These are phyloP conservation scores for Nasalis larvatus DNA, from an alignment of 2,113 vertebrate species.

Conservation along the genomic window DNA sequence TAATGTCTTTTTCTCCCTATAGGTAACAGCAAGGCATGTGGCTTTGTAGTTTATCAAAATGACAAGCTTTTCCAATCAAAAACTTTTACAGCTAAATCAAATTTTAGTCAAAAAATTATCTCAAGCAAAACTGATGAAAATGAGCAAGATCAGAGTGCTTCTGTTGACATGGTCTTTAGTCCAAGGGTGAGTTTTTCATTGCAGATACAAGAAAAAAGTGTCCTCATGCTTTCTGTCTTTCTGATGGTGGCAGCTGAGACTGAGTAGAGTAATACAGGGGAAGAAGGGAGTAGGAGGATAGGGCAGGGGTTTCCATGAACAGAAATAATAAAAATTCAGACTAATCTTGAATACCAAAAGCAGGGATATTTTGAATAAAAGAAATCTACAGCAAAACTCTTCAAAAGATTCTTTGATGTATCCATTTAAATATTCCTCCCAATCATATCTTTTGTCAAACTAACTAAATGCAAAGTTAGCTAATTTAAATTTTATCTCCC, in stretches of 20 bases:
- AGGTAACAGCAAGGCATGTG: conserved; percentile 20
- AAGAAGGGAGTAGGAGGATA: too few species aligned
- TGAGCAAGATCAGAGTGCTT: neutral
- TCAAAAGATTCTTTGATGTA: neutral
- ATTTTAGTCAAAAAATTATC: conserved; percentile 64
- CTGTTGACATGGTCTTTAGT: conserved; percentile 68
- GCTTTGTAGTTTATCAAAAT: conserved; percentile 83
- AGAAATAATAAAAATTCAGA: neutral
- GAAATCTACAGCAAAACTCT: neutral
- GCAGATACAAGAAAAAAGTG: too few species aligned
- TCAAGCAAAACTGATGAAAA: conserved; percentile 49
- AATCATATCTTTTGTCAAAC: neutral
- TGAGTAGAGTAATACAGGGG: too few species aligned
- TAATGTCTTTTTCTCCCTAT: neutral
- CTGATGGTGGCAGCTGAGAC: too few species aligned
- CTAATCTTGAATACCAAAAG: neutral
- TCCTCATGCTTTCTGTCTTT: too few species aligned
- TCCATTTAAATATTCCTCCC: neutral
- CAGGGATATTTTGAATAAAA: neutral
- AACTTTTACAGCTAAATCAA: conserved; percentile 6
- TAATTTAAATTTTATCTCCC: conserved; percentile 17
- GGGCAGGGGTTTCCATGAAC: neutral
- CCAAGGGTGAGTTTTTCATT: conserved; percentile 68
- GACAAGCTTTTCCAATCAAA: conserved; percentile 79
- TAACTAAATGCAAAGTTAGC: conserved; percentile 15